These are phyloP conservation scores for Rhodophaea formosa DNA, from an alignment of 2,888 invertebrate genomes.

Conservation along the genomic window DNA sequence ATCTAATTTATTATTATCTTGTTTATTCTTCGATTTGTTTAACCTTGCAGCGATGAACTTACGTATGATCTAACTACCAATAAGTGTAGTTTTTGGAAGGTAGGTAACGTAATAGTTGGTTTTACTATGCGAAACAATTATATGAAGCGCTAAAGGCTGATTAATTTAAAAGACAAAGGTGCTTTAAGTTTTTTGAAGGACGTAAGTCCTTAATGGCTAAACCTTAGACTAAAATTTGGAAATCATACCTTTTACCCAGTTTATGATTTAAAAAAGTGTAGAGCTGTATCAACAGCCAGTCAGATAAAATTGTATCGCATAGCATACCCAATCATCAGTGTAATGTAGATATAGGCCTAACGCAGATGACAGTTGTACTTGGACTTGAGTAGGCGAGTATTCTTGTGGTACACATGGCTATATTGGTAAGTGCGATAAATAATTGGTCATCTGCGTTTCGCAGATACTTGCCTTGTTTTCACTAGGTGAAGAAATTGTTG, in stretches of 20 bases:
- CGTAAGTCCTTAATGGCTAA: too few species aligned
- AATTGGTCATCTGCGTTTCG: constrained; percentile 3
- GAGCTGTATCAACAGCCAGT: too few species aligned
- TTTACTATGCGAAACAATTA: not conserved
- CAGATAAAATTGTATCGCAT: not conserved
- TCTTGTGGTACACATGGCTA: not conserved
- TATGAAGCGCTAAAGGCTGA: not conserved
- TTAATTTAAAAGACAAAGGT: not conserved
- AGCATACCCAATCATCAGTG: not conserved
- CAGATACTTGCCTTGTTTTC: constrained; percentile 12
- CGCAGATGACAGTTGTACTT: not conserved
- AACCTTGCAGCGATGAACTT: not conserved
- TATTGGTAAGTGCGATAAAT: not conserved
- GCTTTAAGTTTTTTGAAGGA: not conserved
- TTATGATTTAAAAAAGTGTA: too few species aligned
- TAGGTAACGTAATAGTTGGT: not conserved
- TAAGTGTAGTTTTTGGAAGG: not conserved
- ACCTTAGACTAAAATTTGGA: too few species aligned
- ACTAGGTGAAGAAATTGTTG: not conserved
- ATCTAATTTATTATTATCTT: not conserved
- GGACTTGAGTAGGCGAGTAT: not conserved
- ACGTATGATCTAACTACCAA: not conserved
- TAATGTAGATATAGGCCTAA: not conserved
- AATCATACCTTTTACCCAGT: too few species aligned
- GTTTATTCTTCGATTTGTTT: not conserved